Conservation (phyloP, 2,797 vertebrate species). For the Fundulus diaphanus region DNA sequence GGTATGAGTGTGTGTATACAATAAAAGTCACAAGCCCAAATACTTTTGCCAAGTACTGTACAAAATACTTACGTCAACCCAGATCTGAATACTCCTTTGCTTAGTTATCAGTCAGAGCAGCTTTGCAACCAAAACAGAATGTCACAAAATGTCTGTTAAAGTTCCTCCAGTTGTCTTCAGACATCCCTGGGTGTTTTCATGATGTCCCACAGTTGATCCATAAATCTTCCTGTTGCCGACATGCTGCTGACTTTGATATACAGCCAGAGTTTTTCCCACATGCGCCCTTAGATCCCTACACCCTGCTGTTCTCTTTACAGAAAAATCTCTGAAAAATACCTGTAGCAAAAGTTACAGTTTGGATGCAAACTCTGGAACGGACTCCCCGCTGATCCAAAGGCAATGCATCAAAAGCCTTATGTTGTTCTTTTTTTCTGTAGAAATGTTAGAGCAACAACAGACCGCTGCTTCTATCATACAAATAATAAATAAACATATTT, state of each 20-base stretch:
- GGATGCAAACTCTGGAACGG: conserved; percentile 29
- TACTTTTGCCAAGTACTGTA: background rate
- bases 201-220: conserved; percentile 24
- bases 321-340: conserved; percentile 29
- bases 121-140: conserved; percentile 13
- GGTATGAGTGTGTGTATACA: too few species aligned
- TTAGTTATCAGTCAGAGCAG: conserved; percentile 8
- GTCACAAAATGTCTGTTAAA: background rate
- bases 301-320: conserved; percentile 15
- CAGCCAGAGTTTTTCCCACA: conserved; percentile 15
- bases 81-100: background rate
- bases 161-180: background rate
- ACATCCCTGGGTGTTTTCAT: conserved; percentile 11
- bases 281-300: conserved; percentile 14
- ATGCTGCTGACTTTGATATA: conserved; percentile 25
- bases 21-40: background rate
- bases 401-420: conserved; percentile 13
- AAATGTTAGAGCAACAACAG: background rate
- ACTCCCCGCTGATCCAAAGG: conserved; percentile 18
- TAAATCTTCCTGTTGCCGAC: conserved; percentile 11
- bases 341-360: conserved; percentile 23
- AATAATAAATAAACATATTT: background rate
- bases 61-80: background rate
- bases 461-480: background rate
- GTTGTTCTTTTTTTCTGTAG: background rate